Conservation (phyloP, 2,797 vertebrate genomes). For the Pitangus sulphuratus region DNA sequence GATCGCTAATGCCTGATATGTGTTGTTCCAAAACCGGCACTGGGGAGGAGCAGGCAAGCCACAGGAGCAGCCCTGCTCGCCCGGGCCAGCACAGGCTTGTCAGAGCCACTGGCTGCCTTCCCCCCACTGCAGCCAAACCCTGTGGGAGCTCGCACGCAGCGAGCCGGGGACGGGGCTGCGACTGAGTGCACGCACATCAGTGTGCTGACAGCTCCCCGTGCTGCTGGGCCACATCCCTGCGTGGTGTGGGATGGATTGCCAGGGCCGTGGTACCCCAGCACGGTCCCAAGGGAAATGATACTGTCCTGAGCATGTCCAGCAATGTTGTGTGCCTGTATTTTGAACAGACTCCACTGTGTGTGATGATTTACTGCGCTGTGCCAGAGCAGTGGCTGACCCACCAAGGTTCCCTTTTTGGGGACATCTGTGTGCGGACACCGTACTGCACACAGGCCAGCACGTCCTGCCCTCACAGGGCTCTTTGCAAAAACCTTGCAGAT, state of each 20-base stretch:
- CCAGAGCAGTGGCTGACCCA: not conserved
- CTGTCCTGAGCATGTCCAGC: not conserved
- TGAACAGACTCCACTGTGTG: not conserved
- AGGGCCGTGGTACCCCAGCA: not conserved
- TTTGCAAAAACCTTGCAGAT: not conserved
- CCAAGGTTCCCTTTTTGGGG: not conserved
- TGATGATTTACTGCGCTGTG: not conserved
- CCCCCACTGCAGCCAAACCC: not conserved
- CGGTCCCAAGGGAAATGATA: not conserved
- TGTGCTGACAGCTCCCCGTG: not conserved
- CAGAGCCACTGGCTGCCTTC: not conserved
- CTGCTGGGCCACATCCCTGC: rapidly evolving
- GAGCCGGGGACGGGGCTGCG: not conserved
- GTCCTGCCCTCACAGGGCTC: not conserved
- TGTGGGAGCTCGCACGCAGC: not conserved
- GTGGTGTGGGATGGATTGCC: not conserved
- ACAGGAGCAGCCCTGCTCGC: not conserved
- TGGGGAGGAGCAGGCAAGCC: slow-evolving; percentile 7
- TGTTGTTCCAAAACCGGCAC: not conserved
- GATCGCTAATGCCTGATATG: not conserved
- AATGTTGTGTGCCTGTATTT: not conserved
- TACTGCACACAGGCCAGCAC: not conserved
- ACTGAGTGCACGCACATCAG: rapidly evolving
- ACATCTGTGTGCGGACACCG: rapidly evolving
- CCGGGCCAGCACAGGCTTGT: slow-evolving; percentile 38